phyloP scores from a whole-genome alignment of 2,113 vertebrate genomes.

The Archocentrus centrarchus region DNA sequence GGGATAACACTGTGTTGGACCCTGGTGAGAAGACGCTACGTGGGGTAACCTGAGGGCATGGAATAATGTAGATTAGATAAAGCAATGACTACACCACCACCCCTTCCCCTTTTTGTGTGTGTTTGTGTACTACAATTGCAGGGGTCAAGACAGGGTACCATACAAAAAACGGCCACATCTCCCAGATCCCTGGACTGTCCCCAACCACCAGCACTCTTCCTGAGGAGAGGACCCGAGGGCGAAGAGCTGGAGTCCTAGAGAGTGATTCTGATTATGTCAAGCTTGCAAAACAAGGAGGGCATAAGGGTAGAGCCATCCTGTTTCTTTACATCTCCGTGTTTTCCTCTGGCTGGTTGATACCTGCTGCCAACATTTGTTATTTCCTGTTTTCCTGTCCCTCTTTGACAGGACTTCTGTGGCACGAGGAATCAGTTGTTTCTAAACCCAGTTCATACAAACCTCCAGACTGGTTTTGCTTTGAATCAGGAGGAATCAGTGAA shows the following conservation, averaged over 20 bases:
- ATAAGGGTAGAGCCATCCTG: slow-evolving; percentile 63
- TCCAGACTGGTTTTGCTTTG: slow-evolving; percentile 48
- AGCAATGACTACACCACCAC: not conserved
- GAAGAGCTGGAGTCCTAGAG: slow-evolving; percentile 63
- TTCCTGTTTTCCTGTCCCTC: not conserved
- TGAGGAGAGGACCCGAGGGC: slow-evolving; percentile 62
- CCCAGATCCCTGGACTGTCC: slow-evolving; percentile 81
- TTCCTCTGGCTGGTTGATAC: not conserved
- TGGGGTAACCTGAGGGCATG: not conserved
- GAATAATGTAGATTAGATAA: not conserved
- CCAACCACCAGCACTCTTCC: slow-evolving; percentile 3
- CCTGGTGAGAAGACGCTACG: not conserved
- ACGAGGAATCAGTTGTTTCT: slow-evolving; percentile 37
- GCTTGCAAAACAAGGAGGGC: slow-evolving; percentile 81
- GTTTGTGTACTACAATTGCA: not conserved
- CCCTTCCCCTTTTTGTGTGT: not conserved
- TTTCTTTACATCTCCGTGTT: not conserved
- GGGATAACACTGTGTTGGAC: not conserved
- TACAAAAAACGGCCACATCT: slow-evolving; percentile 46
- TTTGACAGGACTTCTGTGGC: slow-evolving; percentile 72
- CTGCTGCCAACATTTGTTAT: not conserved
- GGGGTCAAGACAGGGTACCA: slow-evolving; percentile 19
- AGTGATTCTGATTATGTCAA: slow-evolving; percentile 79
- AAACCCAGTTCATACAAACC: slow-evolving; percentile 55
- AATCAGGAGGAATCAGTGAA: slow-evolving; percentile 7